phyloP scores from a whole-genome alignment of 2,113 vertebrate genomes.

The Alethe castanea region DNA sequence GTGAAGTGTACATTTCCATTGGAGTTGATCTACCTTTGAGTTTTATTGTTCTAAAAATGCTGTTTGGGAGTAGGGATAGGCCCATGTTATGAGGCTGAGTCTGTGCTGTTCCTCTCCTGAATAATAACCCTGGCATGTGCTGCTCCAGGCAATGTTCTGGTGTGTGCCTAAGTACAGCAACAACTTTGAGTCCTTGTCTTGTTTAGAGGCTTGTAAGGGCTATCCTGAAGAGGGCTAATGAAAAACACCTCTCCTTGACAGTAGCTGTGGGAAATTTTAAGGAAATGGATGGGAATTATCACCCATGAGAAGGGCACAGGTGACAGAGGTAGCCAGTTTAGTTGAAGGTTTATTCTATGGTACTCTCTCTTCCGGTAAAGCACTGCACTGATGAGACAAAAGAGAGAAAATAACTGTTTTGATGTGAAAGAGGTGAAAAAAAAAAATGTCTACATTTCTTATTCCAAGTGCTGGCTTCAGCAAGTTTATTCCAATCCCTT shows the following conservation, averaged over 20 bases:
- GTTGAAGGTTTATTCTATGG: neutral
- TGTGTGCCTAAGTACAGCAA: neutral
- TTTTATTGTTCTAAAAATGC: neutral
- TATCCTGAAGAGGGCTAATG: neutral
- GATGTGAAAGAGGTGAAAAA: neutral
- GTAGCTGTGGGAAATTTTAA: neutral
- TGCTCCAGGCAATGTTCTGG: neutral
- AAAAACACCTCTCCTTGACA: neutral
- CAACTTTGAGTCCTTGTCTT: neutral
- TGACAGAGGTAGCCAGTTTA: neutral
- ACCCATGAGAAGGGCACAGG: neutral
- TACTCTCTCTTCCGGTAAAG: neutral
- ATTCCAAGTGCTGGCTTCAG: neutral
- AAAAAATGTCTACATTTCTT: neutral
- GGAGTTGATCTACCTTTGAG: neutral
- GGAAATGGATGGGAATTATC: neutral
- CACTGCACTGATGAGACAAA: neutral
- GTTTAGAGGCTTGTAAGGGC: neutral
- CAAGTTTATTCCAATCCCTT: neutral
- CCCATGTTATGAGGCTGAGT: neutral
- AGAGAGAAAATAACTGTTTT: neutral
- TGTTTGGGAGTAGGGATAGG: neutral
- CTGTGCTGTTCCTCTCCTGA: neutral
- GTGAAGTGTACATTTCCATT: neutral
- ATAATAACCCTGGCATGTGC: neutral